Evolutionary conservation across 2,888 invertebrate genomes (phyloP), one percentile per base, ranked within the genome.

Genomic region (Tineola bisselliella): DNA sequence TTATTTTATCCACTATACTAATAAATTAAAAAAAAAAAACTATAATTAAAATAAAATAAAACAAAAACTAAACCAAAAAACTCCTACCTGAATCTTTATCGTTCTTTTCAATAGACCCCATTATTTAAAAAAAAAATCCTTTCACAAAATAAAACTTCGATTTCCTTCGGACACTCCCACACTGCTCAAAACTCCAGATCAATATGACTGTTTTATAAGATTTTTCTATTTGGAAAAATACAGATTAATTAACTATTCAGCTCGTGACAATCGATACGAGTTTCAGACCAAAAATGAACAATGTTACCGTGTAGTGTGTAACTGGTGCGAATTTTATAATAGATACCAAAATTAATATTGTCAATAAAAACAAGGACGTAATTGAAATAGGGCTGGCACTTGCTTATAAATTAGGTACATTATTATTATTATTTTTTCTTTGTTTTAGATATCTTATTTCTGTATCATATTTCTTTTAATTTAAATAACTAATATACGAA

Each of bases 271-370:
- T 12, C 43, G n/a, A 17, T 48, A 15, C 38, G 10, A n/a, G 48
- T 48, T 17, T 48, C 15, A 48, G 48, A 48, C 15, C 15, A 48
- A 48, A 48, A 48, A 48, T 48, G 48, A 48, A 17, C 48, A 17
- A 48, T n/a, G n/a, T 17, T 13, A 17, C 48, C 12, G n/a, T 48
- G 8, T 13, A 17, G 15, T 3, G n/a, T 48, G 8, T 43, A 43
- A 43, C 15, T 48, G 48, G 48, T 48, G 48, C 48, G n/a, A 48
- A 48, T 48, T 48, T 48, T 48, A 48, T 48, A 48, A 48, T 48
- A 48, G 48, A 13, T 48, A 48, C 48, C 48, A 13, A 15, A 48
- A 48, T 48, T 48, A 5, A 48, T 48, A 38, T 48, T 48, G 48
- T 48, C 48, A 48, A 48, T 48, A 48, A 13, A 13, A 17, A 17